Evolutionary conservation across 23 tunicate genomes (phyloP), one percentile per base, ranked within the genome.

Genomic region (Styela plicata): DNA sequence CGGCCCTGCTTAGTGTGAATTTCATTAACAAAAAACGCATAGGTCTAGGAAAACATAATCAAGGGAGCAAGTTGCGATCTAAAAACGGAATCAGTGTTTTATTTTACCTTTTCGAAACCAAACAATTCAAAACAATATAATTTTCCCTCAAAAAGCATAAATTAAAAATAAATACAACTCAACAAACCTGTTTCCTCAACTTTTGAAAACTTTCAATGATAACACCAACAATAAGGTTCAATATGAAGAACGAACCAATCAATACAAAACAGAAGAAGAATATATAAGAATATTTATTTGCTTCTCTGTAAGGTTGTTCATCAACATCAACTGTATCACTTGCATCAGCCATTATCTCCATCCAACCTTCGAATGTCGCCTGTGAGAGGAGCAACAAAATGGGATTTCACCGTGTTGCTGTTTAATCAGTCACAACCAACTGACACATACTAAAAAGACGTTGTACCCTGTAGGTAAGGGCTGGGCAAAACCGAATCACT

Each of bases 351-450:
- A 94, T 94, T 10, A 94, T 79, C 61, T 94, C 99, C 63, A 94
- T 94, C 99, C 99, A 94, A 23, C 99, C 99, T 79, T 94, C 99
- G 61, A 89, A 94, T 34, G 99, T 94, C 52, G 99, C 99, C 95
- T 89, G 83, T 28, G 23, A 30, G 36, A 22, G 35, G 7, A 44
- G 13, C 57, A 44, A 44, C 13, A 44, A 7, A 44, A 5, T 44
- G 57, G 7, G 13, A 44, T 13, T n/a, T n/a, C n/a, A n/a, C n/a
- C n/a, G n/a, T n/a, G n/a, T n/a, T n/a, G n/a, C n/a, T n/a, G n/a
- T n/a, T n/a, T n/a, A n/a, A n/a, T n/a, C n/a, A n/a, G n/a, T n/a
- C n/a, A n/a, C n/a, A n/a, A n/a, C n/a, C n/a, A n/a, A n/a, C n/a
- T n/a, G n/a, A n/a, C n/a, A n/a, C n/a, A n/a, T n/a, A n/a, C n/a